phyloP scores from a whole-genome alignment of 1,140 invertebrate genomes.

The Drepana arcuata region DNA sequence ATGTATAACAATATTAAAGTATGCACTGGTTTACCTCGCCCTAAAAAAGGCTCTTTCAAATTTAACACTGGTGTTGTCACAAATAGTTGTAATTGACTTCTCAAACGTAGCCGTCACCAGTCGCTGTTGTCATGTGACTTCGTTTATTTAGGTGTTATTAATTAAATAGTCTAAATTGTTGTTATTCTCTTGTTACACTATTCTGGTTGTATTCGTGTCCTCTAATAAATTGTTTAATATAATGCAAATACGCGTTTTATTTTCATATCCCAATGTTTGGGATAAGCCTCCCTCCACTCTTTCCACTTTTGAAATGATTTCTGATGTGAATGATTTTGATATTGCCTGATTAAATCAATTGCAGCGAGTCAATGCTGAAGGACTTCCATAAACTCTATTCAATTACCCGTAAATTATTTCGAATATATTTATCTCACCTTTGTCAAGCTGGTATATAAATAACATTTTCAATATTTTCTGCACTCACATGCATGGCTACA shows the following conservation, averaged over 20 bases:
- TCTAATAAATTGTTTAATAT: slow-evolving; percentile 46
- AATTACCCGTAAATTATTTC: no score
- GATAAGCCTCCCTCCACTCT: no score
- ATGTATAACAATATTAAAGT: slow-evolving; percentile 1
- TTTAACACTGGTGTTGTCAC: not conserved
- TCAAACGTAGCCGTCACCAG: slow-evolving; percentile 28
- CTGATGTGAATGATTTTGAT: no score
- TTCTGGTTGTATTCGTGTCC: slow-evolving; percentile 40
- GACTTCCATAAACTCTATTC: no score
- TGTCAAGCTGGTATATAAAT: no score
- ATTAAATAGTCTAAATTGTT: slow-evolving; percentile 37
- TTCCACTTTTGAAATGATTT: no score
- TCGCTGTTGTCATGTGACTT: slow-evolving; percentile 37
- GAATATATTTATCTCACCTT: no score
- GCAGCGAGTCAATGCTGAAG: no score
- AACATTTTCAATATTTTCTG: no score
- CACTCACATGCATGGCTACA: no score
- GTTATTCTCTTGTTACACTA: slow-evolving; percentile 34
- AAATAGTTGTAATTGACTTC: slow-evolving; percentile 7
- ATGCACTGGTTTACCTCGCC: no score
- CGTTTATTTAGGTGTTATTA: slow-evolving; percentile 39
- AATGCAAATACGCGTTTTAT: not conserved
- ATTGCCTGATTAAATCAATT: no score
- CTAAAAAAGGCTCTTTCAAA: not conserved
- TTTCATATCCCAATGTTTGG: not conserved